A percentile compares a stretch with the other conserved stretches of the same genome.
Evolutionary conservation across 2,888 invertebrate species (phyloP).

Genomic region (Chloroclysta siterata): DNA sequence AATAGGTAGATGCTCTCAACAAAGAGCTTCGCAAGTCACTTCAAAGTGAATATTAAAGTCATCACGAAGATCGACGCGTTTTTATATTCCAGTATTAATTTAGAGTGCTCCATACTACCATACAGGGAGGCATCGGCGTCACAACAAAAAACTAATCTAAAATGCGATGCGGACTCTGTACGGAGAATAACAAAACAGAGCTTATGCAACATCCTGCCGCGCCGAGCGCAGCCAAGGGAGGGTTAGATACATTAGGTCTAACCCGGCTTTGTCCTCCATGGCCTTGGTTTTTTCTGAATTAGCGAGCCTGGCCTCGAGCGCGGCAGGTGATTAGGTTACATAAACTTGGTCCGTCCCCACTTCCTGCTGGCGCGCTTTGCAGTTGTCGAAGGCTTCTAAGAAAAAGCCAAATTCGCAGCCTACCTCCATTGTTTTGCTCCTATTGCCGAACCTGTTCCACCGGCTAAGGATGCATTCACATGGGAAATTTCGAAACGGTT

Average conservation of each 20-base stretch:
- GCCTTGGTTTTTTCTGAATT: slow-evolving; percentile 81
- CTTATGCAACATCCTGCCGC: slow-evolving; percentile 84
- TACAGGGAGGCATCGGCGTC: slow-evolving; percentile 48
- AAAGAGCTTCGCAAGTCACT: slow-evolving; percentile 57
- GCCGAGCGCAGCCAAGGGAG: slow-evolving; percentile 57
- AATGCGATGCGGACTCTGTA: slow-evolving; percentile 74
- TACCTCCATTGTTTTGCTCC: slow-evolving; percentile 70
- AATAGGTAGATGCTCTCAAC: slow-evolving; percentile 65
- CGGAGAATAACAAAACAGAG: slow-evolving; percentile 78
- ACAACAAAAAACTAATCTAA: slow-evolving; percentile 79
- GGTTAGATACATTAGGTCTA: slow-evolving; percentile 73
- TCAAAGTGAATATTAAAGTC: slow-evolving; percentile 49
- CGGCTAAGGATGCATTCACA: slow-evolving; percentile 57
- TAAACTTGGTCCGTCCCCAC: slow-evolving; percentile 82
- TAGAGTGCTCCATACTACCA: slow-evolving; percentile 27
- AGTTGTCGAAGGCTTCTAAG: slow-evolving; percentile 80
- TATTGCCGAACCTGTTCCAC: slow-evolving; percentile 66
- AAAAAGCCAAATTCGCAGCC: slow-evolving; percentile 77
- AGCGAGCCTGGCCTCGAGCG: slow-evolving; percentile 70
- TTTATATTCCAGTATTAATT: slow-evolving; percentile 30
- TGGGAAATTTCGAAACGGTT: slow-evolving; percentile 35
- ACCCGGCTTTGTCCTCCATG: slow-evolving; percentile 69
- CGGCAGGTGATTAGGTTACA: slow-evolving; percentile 85
- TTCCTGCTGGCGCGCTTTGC: slow-evolving; percentile 81
- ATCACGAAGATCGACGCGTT: slow-evolving; percentile 41